Percentiles rank a stretch among this genome's conserved stretches.
Evolutionary conservation across 2,888 invertebrate genomes (phyloP).

Genomic region (Mayetiola destructor): DNA sequence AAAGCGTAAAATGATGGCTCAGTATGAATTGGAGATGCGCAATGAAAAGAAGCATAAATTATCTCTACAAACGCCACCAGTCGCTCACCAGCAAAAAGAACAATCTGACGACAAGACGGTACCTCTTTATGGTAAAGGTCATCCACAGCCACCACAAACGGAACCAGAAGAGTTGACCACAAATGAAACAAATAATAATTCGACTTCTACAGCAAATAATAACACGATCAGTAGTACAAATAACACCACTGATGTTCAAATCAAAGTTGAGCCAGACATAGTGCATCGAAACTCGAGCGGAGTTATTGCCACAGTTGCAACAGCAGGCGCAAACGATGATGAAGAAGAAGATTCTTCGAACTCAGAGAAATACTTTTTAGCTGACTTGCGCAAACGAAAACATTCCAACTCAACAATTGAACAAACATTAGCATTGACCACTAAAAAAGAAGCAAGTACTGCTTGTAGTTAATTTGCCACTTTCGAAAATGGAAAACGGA

Average conservation of each 20-base stretch:
- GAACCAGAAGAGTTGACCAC: conserved; percentile 7
- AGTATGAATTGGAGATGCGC: conserved; percentile 29
- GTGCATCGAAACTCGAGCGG: background rate
- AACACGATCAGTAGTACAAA: background rate
- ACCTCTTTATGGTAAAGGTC: conserved; percentile 10
- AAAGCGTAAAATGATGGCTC: conserved; percentile 33
- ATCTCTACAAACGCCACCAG: background rate
- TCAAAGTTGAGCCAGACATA: conserved; percentile 18
- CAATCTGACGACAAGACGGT: background rate
- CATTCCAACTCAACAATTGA: conserved; percentile 12
- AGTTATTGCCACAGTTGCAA: conserved; percentile 7
- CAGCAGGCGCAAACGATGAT: background rate
- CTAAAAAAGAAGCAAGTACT: conserved; percentile 1
- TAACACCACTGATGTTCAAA: conserved; percentile 9
- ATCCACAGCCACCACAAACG: background rate
- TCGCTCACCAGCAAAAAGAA: background rate
- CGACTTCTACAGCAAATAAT: background rate
- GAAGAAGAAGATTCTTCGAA: background rate
- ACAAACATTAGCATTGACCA: background rate
- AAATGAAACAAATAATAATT: conserved; percentile 13
- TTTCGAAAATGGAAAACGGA: no score
- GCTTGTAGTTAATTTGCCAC: conserved; percentile 5
- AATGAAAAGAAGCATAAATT: conserved; percentile 27
- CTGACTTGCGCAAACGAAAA: conserved; percentile 13
- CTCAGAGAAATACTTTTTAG: conserved; percentile 5